Conservation (phyloP, 2,888 invertebrate species). For the Formica aserva region DNA sequence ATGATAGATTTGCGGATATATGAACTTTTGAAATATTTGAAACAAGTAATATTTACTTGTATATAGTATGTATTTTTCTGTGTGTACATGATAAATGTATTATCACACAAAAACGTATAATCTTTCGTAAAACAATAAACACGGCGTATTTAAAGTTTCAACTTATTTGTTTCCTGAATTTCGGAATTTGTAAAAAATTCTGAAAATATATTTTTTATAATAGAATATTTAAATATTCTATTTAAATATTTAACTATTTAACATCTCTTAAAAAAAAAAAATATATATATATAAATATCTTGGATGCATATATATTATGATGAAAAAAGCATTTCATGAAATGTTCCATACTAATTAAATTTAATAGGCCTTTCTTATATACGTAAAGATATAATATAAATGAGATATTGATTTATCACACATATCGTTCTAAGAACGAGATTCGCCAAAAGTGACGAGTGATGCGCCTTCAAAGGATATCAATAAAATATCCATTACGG, state of each 20-base stretch:
- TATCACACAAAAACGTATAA: background rate
- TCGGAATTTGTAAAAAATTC: background rate
- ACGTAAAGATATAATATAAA: background rate
- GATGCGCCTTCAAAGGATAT: background rate
- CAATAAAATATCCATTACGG: conserved; percentile 49
- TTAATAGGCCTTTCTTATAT: background rate
- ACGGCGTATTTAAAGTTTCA: background rate
- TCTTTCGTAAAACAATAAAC: background rate
- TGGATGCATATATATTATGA: background rate
- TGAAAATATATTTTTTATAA: background rate
- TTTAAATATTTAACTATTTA: too few species aligned
- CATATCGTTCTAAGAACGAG: background rate
- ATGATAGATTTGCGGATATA: too few species aligned
- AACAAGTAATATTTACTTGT: too few species aligned
- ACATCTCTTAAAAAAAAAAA: background rate
- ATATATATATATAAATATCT: background rate
- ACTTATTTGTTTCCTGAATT: background rate
- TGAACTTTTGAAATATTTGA: too few species aligned
- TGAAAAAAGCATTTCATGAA: background rate
- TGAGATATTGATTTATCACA: conserved; percentile 14
- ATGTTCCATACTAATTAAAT: background rate
- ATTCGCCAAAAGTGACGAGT: conserved; percentile 4
- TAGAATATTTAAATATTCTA: background rate
- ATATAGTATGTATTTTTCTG: too few species aligned
- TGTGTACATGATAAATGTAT: too few species aligned